Percentiles rank a stretch among this genome's conserved stretches.
Conservation (phyloP, 2,888 invertebrate species). For the Podotricha telesiphe region DNA sequence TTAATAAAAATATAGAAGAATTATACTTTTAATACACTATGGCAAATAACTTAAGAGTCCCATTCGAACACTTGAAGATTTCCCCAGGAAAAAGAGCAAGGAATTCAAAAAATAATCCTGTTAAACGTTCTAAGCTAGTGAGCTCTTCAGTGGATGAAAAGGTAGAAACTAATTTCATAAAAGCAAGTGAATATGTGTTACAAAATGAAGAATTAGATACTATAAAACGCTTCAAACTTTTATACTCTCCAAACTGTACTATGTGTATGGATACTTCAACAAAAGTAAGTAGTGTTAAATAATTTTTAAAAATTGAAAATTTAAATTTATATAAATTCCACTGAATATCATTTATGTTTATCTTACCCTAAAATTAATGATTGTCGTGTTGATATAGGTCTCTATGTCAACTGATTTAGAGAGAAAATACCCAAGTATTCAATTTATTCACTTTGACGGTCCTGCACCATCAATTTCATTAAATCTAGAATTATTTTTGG, state of each 20-base stretch:
- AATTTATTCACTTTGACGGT: too few relatives aligned
- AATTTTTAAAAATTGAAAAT: not conserved
- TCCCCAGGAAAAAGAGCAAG: conserved; percentile 17
- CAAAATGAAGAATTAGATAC: conserved; percentile 62
- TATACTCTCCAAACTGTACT: conserved; percentile 62
- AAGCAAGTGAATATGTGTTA: conserved; percentile 69
- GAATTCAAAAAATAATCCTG: not conserved
- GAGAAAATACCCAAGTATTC: too few relatives aligned
- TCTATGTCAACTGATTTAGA: not conserved
- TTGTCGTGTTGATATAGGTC: not conserved
- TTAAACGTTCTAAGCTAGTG: conserved; percentile 1
- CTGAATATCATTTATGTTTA: too few relatives aligned
- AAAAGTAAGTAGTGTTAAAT: conserved; percentile 6
- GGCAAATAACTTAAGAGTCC: not conserved
- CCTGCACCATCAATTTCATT: too few relatives aligned
- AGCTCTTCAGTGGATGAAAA: not conserved
- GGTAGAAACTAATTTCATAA: conserved; percentile 61
- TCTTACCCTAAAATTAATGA: too few relatives aligned
- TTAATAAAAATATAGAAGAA: not conserved
- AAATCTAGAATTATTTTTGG: too few relatives aligned
- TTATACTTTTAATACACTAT: not conserved
- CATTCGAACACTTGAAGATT: not conserved
- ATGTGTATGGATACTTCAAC: conserved; percentile 20
- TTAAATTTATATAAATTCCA: not conserved
- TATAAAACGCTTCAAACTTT: conserved; percentile 58